These are phyloP conservation scores for Paedocypris sp. DNA, from an alignment of 2,113 vertebrate genomes.

Conservation along the genomic window DNA sequence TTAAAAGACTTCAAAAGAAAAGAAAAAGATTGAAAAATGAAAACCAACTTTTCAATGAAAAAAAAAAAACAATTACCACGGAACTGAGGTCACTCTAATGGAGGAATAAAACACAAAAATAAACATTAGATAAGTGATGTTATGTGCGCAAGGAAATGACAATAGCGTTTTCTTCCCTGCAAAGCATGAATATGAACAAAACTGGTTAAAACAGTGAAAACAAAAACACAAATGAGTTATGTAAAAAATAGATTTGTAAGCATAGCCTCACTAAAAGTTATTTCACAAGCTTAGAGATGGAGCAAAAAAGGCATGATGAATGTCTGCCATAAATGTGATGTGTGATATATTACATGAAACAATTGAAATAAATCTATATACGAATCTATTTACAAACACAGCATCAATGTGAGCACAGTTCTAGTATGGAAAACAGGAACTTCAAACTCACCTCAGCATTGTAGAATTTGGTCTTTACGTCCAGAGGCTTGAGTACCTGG, in stretches of 20 bases:
- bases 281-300: neutral
- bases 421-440: neutral
- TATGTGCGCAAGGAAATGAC: slow-evolving; percentile 84
- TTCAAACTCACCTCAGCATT: slow-evolving; percentile 83
- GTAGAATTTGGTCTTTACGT: slow-evolving; percentile 99
- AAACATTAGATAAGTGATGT: slow-evolving; percentile 83
- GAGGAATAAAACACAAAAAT: slow-evolving; percentile 88
- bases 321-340: too few relatives aligned
- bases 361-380: too few relatives aligned
- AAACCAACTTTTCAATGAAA: slow-evolving; percentile 80
- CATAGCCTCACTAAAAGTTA: neutral
- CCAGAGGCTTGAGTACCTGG: slow-evolving; percentile 94
- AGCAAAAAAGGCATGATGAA: neutral
- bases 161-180: slow-evolving; percentile 34
- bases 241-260: neutral
- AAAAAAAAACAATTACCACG: slow-evolving; percentile 91
- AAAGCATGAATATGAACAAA: slow-evolving; percentile 25
- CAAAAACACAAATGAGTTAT: neutral
- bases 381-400: too few relatives aligned
- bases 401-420: too few relatives aligned
- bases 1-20: slow-evolving; percentile 55
- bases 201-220: neutral
- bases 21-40: slow-evolving; percentile 30
- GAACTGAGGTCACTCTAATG: slow-evolving; percentile 99
- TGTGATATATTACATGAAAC: too few relatives aligned